A percentile compares a stretch with the other conserved stretches of the same genome.
Evolutionary conservation across 2,113 vertebrate genomes (phyloP).

Genomic region (Oophaga pumilio): DNA sequence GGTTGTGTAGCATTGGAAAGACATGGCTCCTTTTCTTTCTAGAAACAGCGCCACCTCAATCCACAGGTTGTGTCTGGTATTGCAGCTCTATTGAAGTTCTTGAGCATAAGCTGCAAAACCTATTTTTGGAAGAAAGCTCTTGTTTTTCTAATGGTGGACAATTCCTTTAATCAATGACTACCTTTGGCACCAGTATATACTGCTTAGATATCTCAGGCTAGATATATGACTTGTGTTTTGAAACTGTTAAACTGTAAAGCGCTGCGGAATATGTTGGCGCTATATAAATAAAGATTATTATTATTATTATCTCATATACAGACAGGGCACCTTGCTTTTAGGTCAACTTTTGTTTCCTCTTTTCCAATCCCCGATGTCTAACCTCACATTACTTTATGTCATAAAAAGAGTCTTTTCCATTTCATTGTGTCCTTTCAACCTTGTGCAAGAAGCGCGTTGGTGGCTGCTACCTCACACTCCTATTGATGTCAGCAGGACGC

Average conservation of each 20-base stretch:
- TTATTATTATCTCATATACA: background rate
- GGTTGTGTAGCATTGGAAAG: too few species aligned
- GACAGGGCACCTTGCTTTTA: background rate
- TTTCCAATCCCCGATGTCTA: background rate
- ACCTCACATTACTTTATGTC: background rate
- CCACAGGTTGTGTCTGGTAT: too few species aligned
- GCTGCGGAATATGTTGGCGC: too few species aligned
- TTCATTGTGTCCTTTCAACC: constrained; percentile 6
- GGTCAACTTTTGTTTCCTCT: background rate
- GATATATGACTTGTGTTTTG: too few species aligned
- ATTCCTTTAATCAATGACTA: background rate
- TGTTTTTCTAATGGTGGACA: background rate
- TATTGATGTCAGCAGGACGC: background rate
- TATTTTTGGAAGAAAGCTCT: too few species aligned
- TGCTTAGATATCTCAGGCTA: background rate
- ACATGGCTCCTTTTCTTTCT: too few species aligned
- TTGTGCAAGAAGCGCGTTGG: background rate
- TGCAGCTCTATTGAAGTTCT: background rate
- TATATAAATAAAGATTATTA: too few species aligned
- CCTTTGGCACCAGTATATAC: background rate
- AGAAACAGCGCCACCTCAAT: too few species aligned
- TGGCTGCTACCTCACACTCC: background rate
- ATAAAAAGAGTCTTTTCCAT: background rate
- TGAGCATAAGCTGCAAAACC: too few species aligned
- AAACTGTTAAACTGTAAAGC: too few species aligned